Evolutionary conservation across 2,113 vertebrate species (phyloP), one percentile per base, ranked within the genome.

Genomic region (Protomyctophum bolini): DNA sequence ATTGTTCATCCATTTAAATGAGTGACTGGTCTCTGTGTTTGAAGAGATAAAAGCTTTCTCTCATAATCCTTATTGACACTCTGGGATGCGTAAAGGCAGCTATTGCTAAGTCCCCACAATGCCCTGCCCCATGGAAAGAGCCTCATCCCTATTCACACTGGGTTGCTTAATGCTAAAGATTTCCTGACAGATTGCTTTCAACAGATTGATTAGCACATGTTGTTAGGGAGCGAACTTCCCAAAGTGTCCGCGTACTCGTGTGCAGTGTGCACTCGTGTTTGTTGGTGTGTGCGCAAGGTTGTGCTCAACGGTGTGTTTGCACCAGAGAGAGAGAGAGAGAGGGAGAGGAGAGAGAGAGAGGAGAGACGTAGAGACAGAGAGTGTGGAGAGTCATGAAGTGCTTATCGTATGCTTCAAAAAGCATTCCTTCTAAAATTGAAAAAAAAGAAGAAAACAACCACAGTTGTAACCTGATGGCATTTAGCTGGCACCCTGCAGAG

Each of bases 41-140:
- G 88, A 85, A 85, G 85, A 93, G 93, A 94, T 94, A 94, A 94
- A 94, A 92, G 90, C 88, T 60, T 12, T 68, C 89, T 84, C 83
- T 79, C 86, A 81, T 94, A 94, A 94, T 93, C 92, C 92, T 91
- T 94, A 94, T 94, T 93, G 93, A 94, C 92, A 91, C 88, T 80
- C 71, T 48, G 84, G 91, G 89, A 90, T 87, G 90, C 82, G 81
- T 89, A 88, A 89, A 93, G 89, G 86, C 88, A 87, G 88, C 85
- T 88, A 86, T 76, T 87, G 86, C 88, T 92, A 89, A 94, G 84
- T 91, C 91, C 88, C 88, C 46, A 78, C 83, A 60, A 84, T 68
- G 82, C 91, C 90, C 90, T 87, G 83, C 82, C 86, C 88, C 82
- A 41, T 77, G 83, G 80, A 91, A 89, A 80, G 80, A 82, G 72